Evolutionary conservation across 2,888 invertebrate genomes (phyloP).

Genomic region (Drosophila leonis): DNA sequence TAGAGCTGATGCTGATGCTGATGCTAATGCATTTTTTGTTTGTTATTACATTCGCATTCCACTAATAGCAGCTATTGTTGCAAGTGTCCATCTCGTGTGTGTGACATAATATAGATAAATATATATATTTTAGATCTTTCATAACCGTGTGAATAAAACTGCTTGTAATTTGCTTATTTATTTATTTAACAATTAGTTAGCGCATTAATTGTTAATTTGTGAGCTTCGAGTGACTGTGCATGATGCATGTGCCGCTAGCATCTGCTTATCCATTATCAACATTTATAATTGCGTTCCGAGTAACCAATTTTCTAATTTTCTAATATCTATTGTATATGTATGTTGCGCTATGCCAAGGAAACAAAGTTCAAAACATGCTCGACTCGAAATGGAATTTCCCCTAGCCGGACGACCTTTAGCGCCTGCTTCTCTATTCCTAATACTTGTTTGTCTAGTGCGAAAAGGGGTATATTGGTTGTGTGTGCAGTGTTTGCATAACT

Average conservation of each 20-base stretch:
- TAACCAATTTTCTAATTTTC: slow-evolving; percentile 2
- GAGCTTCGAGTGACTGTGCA: slow-evolving; percentile 34
- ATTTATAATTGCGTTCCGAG: slow-evolving; percentile 36
- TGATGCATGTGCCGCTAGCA: slow-evolving; percentile 5
- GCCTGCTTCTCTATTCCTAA: slow-evolving; percentile 7
- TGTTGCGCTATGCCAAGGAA: slow-evolving; percentile 10
- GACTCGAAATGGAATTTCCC: slow-evolving; percentile 33
- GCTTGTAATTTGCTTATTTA: slow-evolving; percentile 13
- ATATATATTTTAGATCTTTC: slow-evolving; percentile 8
- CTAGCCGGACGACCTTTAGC: slow-evolving; percentile 34
- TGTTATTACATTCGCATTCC: not conserved
- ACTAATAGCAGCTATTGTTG: slow-evolving; percentile 35
- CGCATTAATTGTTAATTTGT: slow-evolving; percentile 51
- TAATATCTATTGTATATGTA: slow-evolving; percentile 9
- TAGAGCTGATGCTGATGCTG: not conserved
- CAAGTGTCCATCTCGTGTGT: slow-evolving; percentile 37
- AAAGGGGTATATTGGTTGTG: not conserved
- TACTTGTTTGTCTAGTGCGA: not conserved
- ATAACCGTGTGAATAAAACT: slow-evolving; percentile 38
- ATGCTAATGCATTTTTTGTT: slow-evolving; percentile 10
- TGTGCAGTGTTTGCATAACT: not conserved
- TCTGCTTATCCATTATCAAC: slow-evolving; percentile 38
- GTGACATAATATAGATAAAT: not conserved
- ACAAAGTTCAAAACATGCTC: slow-evolving; percentile 49
- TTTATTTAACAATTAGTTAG: slow-evolving; percentile 57